Base-by-base conservation (phyloP, 92 coral and sea anemone species). In the Plumapathes pennacea region DNA sequence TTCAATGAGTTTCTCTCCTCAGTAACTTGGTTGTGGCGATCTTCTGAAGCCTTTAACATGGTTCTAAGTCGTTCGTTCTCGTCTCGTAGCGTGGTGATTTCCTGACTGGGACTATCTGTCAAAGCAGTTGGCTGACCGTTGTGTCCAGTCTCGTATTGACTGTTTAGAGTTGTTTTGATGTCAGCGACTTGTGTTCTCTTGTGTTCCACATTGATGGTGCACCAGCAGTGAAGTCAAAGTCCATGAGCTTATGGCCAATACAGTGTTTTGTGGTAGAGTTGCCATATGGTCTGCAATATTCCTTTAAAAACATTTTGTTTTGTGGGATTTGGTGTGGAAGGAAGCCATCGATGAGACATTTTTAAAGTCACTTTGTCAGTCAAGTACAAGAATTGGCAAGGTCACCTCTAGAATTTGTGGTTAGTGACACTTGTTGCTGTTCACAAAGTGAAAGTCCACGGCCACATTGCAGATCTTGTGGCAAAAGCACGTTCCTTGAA, bases 221-320 rank as follows among this genome's bases (percentile, higher is more conserved):
- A 2, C 66, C 66, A 14, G 66, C 67, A 8, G 53, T 67, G 2
- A 54, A 55, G 44, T 67, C 67, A 1, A 67, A 55, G 13, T 38
- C 53, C 3, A 34, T 67, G 30, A 54, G 30, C 33, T 32, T 67
- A 12, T 67, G 75, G 75, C 75, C 67, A 20, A 55, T 67, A 22
- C 66, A 55, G 11, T 54, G 67, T 46, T 54, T 67, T 24, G 20
- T 67, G 3, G 67, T 67, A 9, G 75, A 67, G 41, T 55, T 67
- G 11, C 67, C 75, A 34, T 25, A 36, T 2, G 26, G 20, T 10
- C 24, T 53, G 1, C 64, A 64, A 10, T 66, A 66, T 21, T 38
- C 19, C 11, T 66, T 51, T 40, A 22, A 19, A 5, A 67, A 64
- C 19, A 22, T 47, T 10, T 13, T 61, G 45, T 19, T 61, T 22